phyloP scores from a whole-genome alignment of 2,888 invertebrate genomes.

The Oscheius myriophilus region DNA sequence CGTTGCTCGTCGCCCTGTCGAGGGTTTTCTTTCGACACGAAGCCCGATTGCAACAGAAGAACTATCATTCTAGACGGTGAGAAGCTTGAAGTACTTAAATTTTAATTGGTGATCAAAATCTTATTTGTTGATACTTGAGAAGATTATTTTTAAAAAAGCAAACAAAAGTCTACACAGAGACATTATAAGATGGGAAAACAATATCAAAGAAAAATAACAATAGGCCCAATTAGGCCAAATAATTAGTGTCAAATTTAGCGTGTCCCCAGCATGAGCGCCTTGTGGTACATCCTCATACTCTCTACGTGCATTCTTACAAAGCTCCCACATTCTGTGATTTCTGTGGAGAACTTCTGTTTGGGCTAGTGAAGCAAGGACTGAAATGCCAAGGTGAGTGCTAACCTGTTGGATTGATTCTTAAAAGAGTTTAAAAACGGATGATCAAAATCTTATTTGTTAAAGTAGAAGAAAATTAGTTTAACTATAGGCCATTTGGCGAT shows the following conservation, averaged over 20 bases:
- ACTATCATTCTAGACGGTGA: slow-evolving; percentile 30
- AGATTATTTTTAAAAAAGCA: neutral
- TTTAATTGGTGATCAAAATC: too few relatives aligned
- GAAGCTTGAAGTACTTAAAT: too few relatives aligned
- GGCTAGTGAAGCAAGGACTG: slow-evolving; percentile 94
- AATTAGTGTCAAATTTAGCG: slow-evolving; percentile 55
- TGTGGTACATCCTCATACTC: slow-evolving; percentile 84
- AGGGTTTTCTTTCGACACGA: slow-evolving; percentile 30
- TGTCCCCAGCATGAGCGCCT: slow-evolving; percentile 75
- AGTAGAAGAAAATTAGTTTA: neutral
- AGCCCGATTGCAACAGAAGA: slow-evolving; percentile 32
- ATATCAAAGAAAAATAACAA: too few relatives aligned
- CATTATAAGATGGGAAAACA: neutral
- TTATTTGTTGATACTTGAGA: too few relatives aligned
- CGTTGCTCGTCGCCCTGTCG: slow-evolving; percentile 25
- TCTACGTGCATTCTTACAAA: slow-evolving; percentile 97
- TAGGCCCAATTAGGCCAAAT: neutral
- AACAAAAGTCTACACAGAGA: neutral
- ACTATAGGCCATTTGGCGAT: too few relatives aligned
- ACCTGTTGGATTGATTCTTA: slow-evolving; percentile 28
- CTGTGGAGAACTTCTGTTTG: slow-evolving; percentile 99
- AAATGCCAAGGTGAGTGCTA: slow-evolving; percentile 93
- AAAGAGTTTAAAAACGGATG: slow-evolving; percentile 11
- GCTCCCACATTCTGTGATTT: slow-evolving; percentile 99
- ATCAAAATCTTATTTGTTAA: neutral